Evolutionary conservation across 1,140 invertebrate genomes (phyloP), one percentile per base, ranked within the genome.

Genomic region (Brachystomella parvula): DNA sequence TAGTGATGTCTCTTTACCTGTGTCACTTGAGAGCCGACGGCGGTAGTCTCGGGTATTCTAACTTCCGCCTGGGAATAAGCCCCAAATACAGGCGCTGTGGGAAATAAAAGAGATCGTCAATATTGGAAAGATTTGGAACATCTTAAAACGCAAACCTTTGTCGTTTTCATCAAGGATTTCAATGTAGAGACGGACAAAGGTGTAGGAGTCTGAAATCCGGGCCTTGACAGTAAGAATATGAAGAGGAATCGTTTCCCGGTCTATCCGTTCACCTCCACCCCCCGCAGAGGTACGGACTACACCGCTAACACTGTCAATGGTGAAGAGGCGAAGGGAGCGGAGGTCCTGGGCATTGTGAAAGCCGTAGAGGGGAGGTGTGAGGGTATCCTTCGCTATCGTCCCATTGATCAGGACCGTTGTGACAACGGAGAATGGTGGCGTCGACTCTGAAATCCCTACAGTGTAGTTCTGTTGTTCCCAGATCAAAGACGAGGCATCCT

Each of bases 211-310:
- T 6, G 56, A 63, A 3, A 65, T 64, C 49, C 69, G 17, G n/a
- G 72, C 72, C 47, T 73, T 73, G 6, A 73, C 63, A 0, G 72
- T 73, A 21, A 73, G 58, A n/a, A 71, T 63, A 58, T 73, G 72
- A 53, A 61, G 33, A 17, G 67, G 60, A 21, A 73, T 31, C 29
- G 61, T 73, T 66, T 73, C 72, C 19, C 72, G 59, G 61, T 73
- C 72, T 60, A 73, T 71, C 19, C 72, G 59, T 58, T 73, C 72
- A 53, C 70, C 68, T 35, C 65, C 62, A 26, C 44, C 44, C 1
- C 67, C 21, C 29, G 65, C 65, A 19, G 58, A 24, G 26, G 69
- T 63, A 35, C 32, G 64, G 24, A 73, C 72, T 28, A 61, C 67
- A 3, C 72, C 72, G 3, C 61, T 68, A 59, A 73, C 56, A 21